Conservation (phyloP, 2,797 vertebrate species). For the Tenualosa thibaudeaui region DNA sequence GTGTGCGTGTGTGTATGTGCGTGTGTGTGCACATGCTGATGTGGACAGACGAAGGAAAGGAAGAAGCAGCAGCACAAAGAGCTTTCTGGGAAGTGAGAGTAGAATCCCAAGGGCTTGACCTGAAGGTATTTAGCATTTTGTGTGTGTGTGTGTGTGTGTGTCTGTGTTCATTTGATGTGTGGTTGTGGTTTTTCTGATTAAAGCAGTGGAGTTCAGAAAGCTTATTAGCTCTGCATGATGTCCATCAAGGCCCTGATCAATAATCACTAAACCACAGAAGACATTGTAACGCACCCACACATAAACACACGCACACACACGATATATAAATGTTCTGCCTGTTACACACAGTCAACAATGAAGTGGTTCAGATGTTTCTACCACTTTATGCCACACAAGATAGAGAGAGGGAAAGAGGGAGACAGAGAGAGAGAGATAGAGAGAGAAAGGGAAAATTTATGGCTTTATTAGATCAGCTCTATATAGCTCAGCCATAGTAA, state of each 20-base stretch:
- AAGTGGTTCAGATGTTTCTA: background rate
- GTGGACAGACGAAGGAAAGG: too few relatives aligned
- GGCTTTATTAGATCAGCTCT: constrained; percentile 6
- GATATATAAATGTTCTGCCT: background rate
- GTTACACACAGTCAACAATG: background rate
- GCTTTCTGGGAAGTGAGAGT: too few relatives aligned
- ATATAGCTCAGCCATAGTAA: background rate
- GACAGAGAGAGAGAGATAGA: background rate
- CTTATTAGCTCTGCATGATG: constrained; percentile 63
- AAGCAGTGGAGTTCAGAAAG: constrained; percentile 60
- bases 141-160: constrained; percentile 30
- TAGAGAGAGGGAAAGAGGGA: background rate
- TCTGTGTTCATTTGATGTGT: background rate
- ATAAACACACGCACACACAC: background rate
- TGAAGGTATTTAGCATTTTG: background rate
- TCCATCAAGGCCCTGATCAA: constrained; percentile 60
- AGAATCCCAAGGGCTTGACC: too few relatives aligned
- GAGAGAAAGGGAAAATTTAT: background rate
- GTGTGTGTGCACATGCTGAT: too few relatives aligned
- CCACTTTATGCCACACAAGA: background rate
- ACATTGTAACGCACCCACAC: background rate
- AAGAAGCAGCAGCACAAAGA: too few relatives aligned
- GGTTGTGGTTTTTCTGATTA: constrained; percentile 34
- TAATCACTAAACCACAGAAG: constrained; percentile 53
- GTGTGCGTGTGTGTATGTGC: too few relatives aligned